phyloP scores from a whole-genome alignment of 30 jellyfish, hydroid and myxozoan species.

The Pelagia noctiluca region DNA sequence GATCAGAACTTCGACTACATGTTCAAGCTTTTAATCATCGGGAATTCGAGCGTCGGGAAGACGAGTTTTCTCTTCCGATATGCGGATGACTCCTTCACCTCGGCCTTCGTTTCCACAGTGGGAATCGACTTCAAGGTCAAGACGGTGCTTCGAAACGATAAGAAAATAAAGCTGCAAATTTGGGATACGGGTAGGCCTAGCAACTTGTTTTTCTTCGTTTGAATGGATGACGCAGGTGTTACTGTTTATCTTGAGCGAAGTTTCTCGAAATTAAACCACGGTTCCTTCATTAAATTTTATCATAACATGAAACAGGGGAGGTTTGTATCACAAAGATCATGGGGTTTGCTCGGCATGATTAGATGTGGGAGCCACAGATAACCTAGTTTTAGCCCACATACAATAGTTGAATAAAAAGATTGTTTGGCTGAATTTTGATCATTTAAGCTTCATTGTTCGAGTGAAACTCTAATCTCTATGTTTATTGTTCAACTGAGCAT shows the following conservation, averaged over 20 bases:
- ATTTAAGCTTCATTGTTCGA: too few species aligned
- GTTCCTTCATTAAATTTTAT: background rate
- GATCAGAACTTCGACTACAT: slow-evolving; percentile 97
- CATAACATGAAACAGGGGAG: too few species aligned
- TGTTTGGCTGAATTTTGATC: too few species aligned
- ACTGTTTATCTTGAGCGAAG: slow-evolving; percentile 17
- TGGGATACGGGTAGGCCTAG: slow-evolving; percentile 99
- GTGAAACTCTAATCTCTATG: too few species aligned
- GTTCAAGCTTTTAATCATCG: slow-evolving; percentile 92
- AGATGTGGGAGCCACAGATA: too few species aligned
- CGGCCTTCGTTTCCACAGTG: slow-evolving; percentile 98
- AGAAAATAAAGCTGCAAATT: slow-evolving; percentile 93
- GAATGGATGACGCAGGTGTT: slow-evolving; percentile 40
- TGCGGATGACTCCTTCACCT: slow-evolving; percentile 97
- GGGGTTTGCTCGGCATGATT: too few species aligned
- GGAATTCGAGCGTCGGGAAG: slow-evolving; percentile 95
- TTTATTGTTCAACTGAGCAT: too few species aligned
- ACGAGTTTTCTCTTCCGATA: slow-evolving; percentile 95
- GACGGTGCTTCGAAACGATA: slow-evolving; percentile 95
- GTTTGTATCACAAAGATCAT: too few species aligned
- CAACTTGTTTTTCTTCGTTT: slow-evolving; percentile 14
- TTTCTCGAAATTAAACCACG: background rate
- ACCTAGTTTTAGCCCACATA: too few species aligned
- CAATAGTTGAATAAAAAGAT: too few species aligned
- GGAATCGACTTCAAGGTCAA: slow-evolving; percentile 98